These are phyloP conservation scores for Mimumesa dahlbomi DNA, from an alignment of 2,888 invertebrate species.

Conservation along the genomic window DNA sequence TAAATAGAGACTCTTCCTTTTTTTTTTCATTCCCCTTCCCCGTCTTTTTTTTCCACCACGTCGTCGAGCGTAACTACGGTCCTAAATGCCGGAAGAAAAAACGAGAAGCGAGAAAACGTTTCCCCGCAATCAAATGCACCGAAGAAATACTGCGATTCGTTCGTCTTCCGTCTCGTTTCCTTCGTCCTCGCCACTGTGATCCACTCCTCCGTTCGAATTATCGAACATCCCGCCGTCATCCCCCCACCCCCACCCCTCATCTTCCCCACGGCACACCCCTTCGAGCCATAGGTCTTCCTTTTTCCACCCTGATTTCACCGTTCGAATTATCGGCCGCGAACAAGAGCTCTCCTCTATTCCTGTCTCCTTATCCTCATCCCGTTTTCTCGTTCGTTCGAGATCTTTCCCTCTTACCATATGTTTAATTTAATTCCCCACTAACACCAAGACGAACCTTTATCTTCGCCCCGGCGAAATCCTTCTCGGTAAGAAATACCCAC, in stretches of 20 bases:
- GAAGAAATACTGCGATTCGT: constrained; percentile 14
- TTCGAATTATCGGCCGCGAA: constrained; percentile 53
- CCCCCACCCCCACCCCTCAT: too few relatives aligned
- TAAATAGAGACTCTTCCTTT: constrained; percentile 34
- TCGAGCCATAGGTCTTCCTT: constrained; percentile 37
- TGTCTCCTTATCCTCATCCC: not conserved
- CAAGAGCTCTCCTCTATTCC: constrained; percentile 11
- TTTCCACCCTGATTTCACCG: constrained; percentile 10
- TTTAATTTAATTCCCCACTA: constrained; percentile 58
- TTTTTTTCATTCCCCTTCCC: not conserved
- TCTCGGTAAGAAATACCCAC: constrained; percentile 2
- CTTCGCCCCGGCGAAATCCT: constrained; percentile 2
- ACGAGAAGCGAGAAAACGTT: not conserved
- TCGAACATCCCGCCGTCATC: not conserved
- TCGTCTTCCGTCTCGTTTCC: constrained; percentile 2
- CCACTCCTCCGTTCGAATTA: constrained; percentile 11
- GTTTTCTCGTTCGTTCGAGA: constrained; percentile 9
- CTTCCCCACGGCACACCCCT: not conserved
- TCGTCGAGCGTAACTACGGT: not conserved
- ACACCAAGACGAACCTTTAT: constrained; percentile 6
- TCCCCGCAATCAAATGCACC: constrained; percentile 22
- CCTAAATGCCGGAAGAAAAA: constrained; percentile 16
- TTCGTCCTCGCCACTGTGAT: not conserved
- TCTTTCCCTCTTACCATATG: constrained; percentile 47
- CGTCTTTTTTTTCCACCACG: too few relatives aligned